Evolutionary conservation across 2,113 vertebrate species (phyloP), one percentile per base, ranked within the genome.

Genomic region (Cromileptes altivelis): DNA sequence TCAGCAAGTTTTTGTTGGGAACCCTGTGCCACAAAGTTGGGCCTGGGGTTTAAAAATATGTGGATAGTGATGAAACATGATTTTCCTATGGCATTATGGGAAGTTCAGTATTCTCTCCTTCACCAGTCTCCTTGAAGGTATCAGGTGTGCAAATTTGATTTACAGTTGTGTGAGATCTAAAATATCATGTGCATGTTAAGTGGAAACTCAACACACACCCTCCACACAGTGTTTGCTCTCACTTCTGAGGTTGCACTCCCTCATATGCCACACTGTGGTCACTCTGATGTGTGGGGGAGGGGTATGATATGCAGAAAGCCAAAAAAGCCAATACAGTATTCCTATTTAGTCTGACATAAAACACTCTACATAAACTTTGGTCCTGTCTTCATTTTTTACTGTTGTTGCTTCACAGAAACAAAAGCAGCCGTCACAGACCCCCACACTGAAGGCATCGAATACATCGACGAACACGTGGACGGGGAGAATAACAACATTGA

Each of bases 371-470:
- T 42, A 7, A 33, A 6, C 30, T 1, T 40, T 13, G 47, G 4
- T n/a, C 4, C 37, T 4, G n/a, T 42, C 6, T 62, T 37, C 15
- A 45, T 19, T n/a, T 56, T 19, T 33, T 0, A 2, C 23, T 23
- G 3, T 6, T 71, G 45, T 75, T 67, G 14, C 70, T 69, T 64
- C 40, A 19, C 84, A 96, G 95, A 91, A 68, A 93, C 92, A 25
- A 89, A 80, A 77, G 55, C 81, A 0, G 90, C 92, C 3, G 90
- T 91, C 63, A 75, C 83, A 33, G 91, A 94, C 73, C 83, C 85
- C 1, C 73, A 93, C 49, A 4, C 75, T 2, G 85, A 92, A 9
- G 86, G 88, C 23, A 94, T 94, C 15, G 64, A 90, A 8, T 95
- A 87, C 85, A 91, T 93, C 0, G 92, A 94, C 19, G 90, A 91